Evolutionary conservation across 2,888 invertebrate species (phyloP).

Genomic region (Drosophila stalkeri): DNA sequence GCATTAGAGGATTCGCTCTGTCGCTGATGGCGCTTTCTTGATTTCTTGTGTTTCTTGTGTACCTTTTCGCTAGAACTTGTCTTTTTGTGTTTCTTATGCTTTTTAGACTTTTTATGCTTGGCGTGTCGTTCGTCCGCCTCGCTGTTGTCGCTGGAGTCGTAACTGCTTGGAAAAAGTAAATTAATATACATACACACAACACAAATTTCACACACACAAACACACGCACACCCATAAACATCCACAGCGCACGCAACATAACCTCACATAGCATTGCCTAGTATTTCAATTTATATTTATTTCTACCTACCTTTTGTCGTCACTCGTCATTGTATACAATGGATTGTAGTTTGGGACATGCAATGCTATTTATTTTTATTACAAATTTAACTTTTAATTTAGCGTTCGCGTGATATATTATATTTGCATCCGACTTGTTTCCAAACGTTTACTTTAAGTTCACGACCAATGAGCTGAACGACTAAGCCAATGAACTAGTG

Average conservation of each 20-base stretch:
- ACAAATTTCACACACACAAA: conserved; percentile 27
- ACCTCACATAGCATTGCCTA: conserved; percentile 51
- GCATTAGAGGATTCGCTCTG: conserved; percentile 82
- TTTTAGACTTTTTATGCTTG: conserved; percentile 86
- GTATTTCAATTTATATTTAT: conserved; percentile 1
- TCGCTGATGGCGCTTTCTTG: conserved; percentile 86
- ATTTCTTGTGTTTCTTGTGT: conserved; percentile 86
- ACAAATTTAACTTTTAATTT: conserved; percentile 13
- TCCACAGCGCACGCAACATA: conserved; percentile 38
- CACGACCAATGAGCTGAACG: conserved; percentile 14
- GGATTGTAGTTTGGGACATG: conserved; percentile 7
- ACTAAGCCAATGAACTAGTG: conserved; percentile 5
- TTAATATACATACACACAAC: conserved; percentile 45
- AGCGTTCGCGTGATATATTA: conserved; percentile 27
- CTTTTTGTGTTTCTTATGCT: conserved; percentile 90
- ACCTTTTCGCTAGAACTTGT: conserved; percentile 83
- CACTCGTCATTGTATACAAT: conserved; percentile 48
- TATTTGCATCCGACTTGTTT: conserved; percentile 15
- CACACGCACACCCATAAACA: conserved; percentile 8
- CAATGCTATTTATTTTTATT: conserved; percentile 6
- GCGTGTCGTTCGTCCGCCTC: conserved; percentile 70
- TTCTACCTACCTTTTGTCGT: conserved; percentile 49
- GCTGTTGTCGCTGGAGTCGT: conserved; percentile 77
- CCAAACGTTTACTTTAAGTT: conserved; percentile 28
- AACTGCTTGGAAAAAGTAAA: conserved; percentile 56